These are phyloP conservation scores for Tuta absoluta DNA, from an alignment of 2,888 invertebrate genomes.

Conservation along the genomic window DNA sequence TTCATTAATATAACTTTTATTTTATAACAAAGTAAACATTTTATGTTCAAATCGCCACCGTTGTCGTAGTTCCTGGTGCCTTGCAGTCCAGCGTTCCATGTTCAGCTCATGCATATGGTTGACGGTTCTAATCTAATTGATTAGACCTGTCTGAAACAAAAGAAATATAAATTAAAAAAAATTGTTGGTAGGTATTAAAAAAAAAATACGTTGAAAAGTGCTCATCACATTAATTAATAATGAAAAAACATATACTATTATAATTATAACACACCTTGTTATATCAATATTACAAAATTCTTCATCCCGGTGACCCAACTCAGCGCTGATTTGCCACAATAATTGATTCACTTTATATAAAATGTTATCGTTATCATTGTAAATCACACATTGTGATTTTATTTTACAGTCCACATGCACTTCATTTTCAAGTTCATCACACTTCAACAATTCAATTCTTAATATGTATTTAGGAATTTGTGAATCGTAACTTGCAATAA, in stretches of 20 bases:
- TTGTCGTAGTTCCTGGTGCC: too few relatives aligned
- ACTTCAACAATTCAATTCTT: neutral
- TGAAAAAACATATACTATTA: too few relatives aligned
- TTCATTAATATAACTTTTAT: too few relatives aligned
- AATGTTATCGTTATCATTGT: neutral
- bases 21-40: too few relatives aligned
- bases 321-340: too few relatives aligned
- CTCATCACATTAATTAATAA: too few relatives aligned
- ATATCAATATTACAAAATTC: neutral
- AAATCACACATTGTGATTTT: neutral
- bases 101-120: neutral
- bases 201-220: too few relatives aligned
- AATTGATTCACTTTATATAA: neutral
- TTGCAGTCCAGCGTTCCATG: neutral
- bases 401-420: neutral
- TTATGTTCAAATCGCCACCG: too few relatives aligned
- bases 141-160: neutral
- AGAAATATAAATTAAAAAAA: neutral
- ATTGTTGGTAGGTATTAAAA: too few relatives aligned
- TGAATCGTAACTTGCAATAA: neutral
- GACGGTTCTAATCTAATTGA: too few relatives aligned
- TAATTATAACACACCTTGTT: neutral
- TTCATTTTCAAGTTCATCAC: neutral
- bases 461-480: slow-evolving; percentile 2
- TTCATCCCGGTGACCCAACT: too few relatives aligned